A percentile compares a stretch with the other conserved stretches of the same genome.
phyloP scores from a whole-genome alignment of 1,140 invertebrate genomes.

The Diorhabda sublineata region DNA sequence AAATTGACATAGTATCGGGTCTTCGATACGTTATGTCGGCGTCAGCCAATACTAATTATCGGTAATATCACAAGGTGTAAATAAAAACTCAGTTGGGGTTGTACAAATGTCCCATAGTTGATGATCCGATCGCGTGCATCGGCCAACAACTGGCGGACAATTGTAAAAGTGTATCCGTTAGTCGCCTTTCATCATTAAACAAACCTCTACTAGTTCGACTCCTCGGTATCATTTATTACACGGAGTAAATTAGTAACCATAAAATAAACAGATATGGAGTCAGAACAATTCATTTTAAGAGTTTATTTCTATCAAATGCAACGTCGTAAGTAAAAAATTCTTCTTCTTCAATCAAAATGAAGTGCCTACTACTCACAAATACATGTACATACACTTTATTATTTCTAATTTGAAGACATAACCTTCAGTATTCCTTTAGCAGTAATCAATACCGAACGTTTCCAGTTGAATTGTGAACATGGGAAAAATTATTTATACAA shows the following conservation, averaged over 20 bases:
- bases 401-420: too few species aligned
- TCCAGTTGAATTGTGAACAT: too few species aligned
- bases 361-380: too few species aligned
- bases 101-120: constrained; percentile 41
- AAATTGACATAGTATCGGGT: not conserved
- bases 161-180: constrained; percentile 36
- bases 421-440: too few species aligned
- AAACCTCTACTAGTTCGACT: constrained; percentile 4
- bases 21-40: not conserved
- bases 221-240: constrained; percentile 7
- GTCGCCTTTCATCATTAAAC: constrained; percentile 37
- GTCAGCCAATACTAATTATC: constrained; percentile 16
- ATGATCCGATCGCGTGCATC: constrained; percentile 39
- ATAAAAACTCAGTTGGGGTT: constrained; percentile 27
- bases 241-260: not conserved
- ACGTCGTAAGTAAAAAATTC: too few species aligned
- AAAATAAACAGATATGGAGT: too few species aligned
- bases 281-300: too few species aligned
- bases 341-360: too few species aligned
- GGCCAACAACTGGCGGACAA: constrained; percentile 34
- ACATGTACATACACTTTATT: too few species aligned
- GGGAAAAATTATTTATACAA: too few species aligned
- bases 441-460: too few species aligned
- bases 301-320: too few species aligned
- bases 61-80: constrained; percentile 26